Conservation (phyloP, 30 jellyfish, hydroid and myxozoan genomes). For the Hydractinia symbiolongicarpus region DNA sequence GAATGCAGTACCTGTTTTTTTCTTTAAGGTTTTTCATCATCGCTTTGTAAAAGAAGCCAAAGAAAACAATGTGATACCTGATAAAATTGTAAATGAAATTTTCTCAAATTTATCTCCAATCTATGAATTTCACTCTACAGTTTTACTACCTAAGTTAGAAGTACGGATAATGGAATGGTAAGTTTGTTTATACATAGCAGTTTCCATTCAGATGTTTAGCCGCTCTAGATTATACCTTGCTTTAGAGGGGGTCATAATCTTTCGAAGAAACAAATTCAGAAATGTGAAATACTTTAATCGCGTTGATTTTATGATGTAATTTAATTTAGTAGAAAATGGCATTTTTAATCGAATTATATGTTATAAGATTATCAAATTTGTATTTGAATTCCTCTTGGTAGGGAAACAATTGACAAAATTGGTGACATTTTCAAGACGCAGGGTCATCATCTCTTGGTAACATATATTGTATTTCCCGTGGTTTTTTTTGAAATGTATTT, state of each 20-base stretch:
- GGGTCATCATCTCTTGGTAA: slow-evolving; percentile 85
- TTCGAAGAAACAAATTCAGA: no score
- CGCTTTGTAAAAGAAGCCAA: slow-evolving; percentile 71
- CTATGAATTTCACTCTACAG: slow-evolving; percentile 63
- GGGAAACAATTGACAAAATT: slow-evolving; percentile 74
- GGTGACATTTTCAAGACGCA: slow-evolving; percentile 92
- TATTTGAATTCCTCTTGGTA: neutral
- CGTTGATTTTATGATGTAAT: no score
- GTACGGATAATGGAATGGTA: slow-evolving; percentile 74
- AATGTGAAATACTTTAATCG: no score
- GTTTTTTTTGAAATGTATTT: no score
- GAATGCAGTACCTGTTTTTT: neutral
- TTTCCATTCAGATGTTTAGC: no score
- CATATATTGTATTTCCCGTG: no score
- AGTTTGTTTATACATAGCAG: neutral
- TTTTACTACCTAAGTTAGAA: slow-evolving; percentile 85
- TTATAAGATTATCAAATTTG: neutral
- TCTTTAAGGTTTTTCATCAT: slow-evolving; percentile 50
- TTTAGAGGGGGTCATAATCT: no score
- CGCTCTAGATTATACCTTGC: no score
- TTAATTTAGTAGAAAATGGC: no score
- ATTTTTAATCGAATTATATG: neutral
- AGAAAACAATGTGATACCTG: slow-evolving; percentile 68
- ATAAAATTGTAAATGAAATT: slow-evolving; percentile 74
- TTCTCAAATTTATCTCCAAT: slow-evolving; percentile 86